Conservation (phyloP, 2,113 vertebrate species). For the Machaerirhynchus nigripectus region DNA sequence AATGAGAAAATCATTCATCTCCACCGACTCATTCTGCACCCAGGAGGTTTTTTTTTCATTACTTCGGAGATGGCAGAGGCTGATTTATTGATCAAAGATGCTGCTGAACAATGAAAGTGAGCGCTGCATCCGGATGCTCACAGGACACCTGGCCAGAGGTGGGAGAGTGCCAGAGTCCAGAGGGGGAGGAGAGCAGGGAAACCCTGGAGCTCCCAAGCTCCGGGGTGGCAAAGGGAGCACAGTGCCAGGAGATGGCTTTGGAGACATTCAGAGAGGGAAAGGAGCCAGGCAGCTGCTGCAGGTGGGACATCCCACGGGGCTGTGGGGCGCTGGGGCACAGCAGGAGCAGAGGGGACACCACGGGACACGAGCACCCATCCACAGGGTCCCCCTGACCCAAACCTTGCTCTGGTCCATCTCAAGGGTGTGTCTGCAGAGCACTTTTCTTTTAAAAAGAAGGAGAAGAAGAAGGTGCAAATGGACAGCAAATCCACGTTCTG, state of each 20-base stretch:
- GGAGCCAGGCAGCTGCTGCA: not conserved
- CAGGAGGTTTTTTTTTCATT: slow-evolving; percentile 34
- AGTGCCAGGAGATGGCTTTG: not conserved
- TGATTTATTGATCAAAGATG: slow-evolving; percentile 21
- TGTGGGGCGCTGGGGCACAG: not conserved
- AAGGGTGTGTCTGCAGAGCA: not conserved
- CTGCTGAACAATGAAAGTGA: slow-evolving; percentile 7
- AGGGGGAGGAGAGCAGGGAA: not conserved
- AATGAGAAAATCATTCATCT: not conserved
- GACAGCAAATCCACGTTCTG: not conserved
- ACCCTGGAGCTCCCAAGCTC: not conserved
- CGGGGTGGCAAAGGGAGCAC: not conserved
- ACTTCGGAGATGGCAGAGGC: not conserved
- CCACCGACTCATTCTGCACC: not conserved
- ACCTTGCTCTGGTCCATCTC: not conserved
- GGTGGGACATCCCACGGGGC: accelerated
- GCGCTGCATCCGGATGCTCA: not conserved
- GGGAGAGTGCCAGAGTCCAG: not conserved
- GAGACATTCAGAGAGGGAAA: not conserved
- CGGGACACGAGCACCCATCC: accelerated
- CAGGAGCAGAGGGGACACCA: not conserved
- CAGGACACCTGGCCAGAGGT: not conserved
- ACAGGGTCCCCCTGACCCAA: not conserved
- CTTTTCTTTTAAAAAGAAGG: not conserved
- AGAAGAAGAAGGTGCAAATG: not conserved